These are phyloP conservation scores for Cossypha polioptera DNA, from an alignment of 2,797 vertebrate genomes.

Conservation along the genomic window DNA sequence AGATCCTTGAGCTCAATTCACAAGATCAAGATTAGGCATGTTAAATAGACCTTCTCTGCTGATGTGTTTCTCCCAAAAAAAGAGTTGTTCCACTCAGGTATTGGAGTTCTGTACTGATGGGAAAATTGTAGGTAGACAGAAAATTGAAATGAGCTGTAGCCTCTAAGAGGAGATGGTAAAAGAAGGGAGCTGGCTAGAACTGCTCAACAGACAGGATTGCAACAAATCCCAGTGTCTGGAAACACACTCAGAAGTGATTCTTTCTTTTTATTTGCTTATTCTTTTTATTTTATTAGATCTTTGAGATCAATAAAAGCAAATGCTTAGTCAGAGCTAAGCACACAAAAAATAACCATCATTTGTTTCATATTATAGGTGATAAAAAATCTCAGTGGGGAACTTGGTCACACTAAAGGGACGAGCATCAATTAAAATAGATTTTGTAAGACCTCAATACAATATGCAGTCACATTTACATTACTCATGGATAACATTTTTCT, in stretches of 20 bases:
- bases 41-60: background rate
- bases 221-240: background rate
- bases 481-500: background rate
- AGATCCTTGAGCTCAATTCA: background rate
- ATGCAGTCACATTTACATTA: background rate
- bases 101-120: background rate
- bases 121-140: background rate
- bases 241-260: background rate
- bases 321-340: slow-evolving; percentile 27
- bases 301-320: slow-evolving; percentile 51
- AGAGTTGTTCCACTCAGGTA: background rate
- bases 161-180: background rate
- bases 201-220: background rate
- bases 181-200: background rate
- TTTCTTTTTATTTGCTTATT: slow-evolving; percentile 31
- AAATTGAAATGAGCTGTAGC: background rate
- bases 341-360: background rate
- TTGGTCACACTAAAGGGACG: background rate
- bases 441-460: background rate
- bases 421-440: background rate
- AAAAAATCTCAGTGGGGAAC: background rate
- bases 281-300: background rate
- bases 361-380: background rate
- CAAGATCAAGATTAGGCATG: background rate
- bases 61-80: background rate